Base-by-base conservation (phyloP, 1,140 invertebrate genomes). In the Aplysia californica region DNA sequence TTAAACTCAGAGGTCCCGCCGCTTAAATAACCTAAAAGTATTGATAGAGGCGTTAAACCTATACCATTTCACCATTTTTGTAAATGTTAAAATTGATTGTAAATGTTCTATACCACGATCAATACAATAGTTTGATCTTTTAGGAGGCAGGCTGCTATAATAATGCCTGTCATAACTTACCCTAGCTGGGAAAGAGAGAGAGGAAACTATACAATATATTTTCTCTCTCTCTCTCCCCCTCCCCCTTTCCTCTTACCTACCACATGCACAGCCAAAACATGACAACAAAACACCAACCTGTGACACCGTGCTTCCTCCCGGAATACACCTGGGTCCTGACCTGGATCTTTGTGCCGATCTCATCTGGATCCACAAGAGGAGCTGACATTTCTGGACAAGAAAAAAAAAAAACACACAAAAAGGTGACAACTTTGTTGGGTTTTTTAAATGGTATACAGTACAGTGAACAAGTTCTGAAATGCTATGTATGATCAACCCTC, bases 311-410 rank as follows among this genome's bases (percentile, higher is more conserved):
- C 75, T 83, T 86, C 75, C 83, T 87, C 6, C 90, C 90, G 35
- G 90, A 89, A 71, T 89, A 91, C 3, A 91, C 88, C 31, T 85
- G 81, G n/a, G 89, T 89, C 35, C 86, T 83, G n/a, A 95, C 96
- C 86, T 94, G 96, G 0, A 96, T 94, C 92, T 97, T 97, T 3
- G 95, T 96, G 85, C 95, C 94, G 87, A 81, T 93, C 92, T 81
- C n/a, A 26, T 61, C 36, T 10, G 75, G 59, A 36, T 76, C 79
- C 4, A 73, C 26, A 35, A 36, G 64, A 31, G 39, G 38, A 18
- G 44, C 15, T 1, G 20, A 18, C 5, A 20, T 23, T 21, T 31
- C 58, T 2, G 38, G 33, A n/a, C 56, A 33, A 61, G n/a, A 6
- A n/a, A 2, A 59, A 20, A 56, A 23, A 39, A 71, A 23, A 15